Evolutionary conservation across 1,140 invertebrate genomes (phyloP).

Genomic region (Trachymyrmex septentrionalis): DNA sequence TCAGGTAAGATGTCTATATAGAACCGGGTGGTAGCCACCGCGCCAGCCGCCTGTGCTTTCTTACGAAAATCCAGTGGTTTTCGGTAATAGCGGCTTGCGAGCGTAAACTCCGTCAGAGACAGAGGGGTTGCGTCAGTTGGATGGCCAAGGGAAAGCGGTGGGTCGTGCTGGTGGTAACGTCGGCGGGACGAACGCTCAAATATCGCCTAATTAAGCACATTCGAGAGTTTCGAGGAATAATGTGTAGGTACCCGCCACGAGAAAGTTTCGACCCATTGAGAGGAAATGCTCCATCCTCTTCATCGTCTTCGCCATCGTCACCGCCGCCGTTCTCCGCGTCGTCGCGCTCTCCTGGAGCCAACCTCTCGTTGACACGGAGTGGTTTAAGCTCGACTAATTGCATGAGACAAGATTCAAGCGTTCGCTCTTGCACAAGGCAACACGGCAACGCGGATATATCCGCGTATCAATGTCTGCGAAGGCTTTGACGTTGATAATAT

Average conservation of each 20-base stretch:
- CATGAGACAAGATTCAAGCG: conserved; percentile 56
- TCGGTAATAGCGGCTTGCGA: conserved; percentile 77
- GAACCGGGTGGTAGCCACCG: conserved; percentile 36
- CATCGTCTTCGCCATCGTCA: conserved; percentile 17
- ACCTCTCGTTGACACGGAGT: conserved; percentile 9
- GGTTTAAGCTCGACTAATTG: conserved; percentile 62
- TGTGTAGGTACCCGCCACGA: conserved; percentile 65
- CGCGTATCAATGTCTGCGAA: conserved; percentile 7
- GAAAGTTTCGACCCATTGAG: conserved; percentile 73
- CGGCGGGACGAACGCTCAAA: conserved; percentile 68
- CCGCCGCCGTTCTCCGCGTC: conserved; percentile 6
- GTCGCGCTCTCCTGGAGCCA: conserved; percentile 2
- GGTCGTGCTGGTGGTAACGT: not conserved
- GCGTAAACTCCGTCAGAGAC: conserved; percentile 66
- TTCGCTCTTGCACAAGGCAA: conserved; percentile 14
- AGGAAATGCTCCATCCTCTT: conserved; percentile 48
- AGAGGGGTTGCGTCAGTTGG: conserved; percentile 16
- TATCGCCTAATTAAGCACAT: conserved; percentile 83
- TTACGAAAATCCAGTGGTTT: conserved; percentile 78
- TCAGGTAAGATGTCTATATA: conserved; percentile 75
- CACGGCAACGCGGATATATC: not conserved
- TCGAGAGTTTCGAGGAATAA: conserved; percentile 78
- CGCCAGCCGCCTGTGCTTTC: conserved; percentile 68
- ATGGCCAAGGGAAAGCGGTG: not conserved
- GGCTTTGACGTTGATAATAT: not conserved